Base-by-base conservation (phyloP, 2,113 vertebrate species). In the Rhinoptilus africanus region DNA sequence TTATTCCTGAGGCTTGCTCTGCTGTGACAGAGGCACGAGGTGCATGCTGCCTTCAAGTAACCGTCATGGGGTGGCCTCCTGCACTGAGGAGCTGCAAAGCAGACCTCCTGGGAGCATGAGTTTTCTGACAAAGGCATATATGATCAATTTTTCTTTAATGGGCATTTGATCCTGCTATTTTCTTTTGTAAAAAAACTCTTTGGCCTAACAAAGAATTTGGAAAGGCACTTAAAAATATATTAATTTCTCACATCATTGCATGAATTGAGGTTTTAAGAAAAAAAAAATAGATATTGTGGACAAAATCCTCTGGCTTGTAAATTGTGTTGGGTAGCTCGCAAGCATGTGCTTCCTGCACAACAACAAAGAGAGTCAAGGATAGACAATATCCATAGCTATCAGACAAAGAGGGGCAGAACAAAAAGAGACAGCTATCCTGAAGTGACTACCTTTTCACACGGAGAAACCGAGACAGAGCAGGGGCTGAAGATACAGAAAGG, bases 21-120 rank as follows among this genome's bases (percentile, higher is more conserved):
- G 26, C 37, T 85, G 45, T 50, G 41, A 41, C 18, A 22, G 6
- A 57, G 15, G 27, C 14, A 37, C 3, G 19, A 66, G 28, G 12
- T 54, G 32, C 14, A 23, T 2, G 12, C 22, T 67, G 28, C n/a
- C 32, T 81, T 62, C 0, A 0, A 62, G 56, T 71, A 50, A 26
- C 32, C 77, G 60, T 62, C 2, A 2, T 1, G 0, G 12, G 6
- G 30, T 63, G 60, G 35, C 51, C 37, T 93, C 60, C 41, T 35
- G 34, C 48, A 23, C 8, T 5, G 23, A 66, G 26, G 10, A 74
- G 6, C 5, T 71, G 37, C 50, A 60, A 30, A 26, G 5, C 21
- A 47, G 62, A 6, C 23, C 16, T 88, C 26, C 39, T 75, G 32
- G 15, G 34, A 88, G 13, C 57, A 35, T 24, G 23, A 43, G 11